These are phyloP conservation scores for Lampropteryx suffumata DNA, from an alignment of 2,888 invertebrate genomes.

Conservation along the genomic window DNA sequence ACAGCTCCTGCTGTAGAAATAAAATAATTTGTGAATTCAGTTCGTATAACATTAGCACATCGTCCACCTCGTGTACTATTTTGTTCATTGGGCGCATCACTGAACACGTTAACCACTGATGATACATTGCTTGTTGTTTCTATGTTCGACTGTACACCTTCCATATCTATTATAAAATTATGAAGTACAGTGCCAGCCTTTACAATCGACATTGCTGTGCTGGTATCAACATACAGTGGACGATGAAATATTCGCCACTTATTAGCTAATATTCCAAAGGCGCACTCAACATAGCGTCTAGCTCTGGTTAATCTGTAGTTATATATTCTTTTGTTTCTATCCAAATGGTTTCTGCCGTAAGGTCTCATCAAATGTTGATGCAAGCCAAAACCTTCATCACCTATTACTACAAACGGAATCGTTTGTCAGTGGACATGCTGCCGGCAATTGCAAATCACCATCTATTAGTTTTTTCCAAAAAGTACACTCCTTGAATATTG, in stretches of 20 bases:
- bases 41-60: slow-evolving; percentile 31
- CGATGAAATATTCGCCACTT: slow-evolving; percentile 52
- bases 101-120: slow-evolving; percentile 31
- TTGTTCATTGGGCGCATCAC: slow-evolving; percentile 28
- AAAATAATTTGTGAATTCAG: slow-evolving; percentile 32
- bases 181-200: slow-evolving; percentile 40
- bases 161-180: slow-evolving; percentile 30
- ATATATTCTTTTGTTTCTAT: slow-evolving; percentile 29
- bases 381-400: slow-evolving; percentile 29
- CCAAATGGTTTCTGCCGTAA: slow-evolving; percentile 28
- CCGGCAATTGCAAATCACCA: slow-evolving; percentile 23
- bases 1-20: slow-evolving; percentile 30
- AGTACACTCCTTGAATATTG: slow-evolving; percentile 34
- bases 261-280: slow-evolving; percentile 36
- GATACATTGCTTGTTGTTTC: slow-evolving; percentile 31
- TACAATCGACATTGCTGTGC: slow-evolving; percentile 39
- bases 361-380: slow-evolving; percentile 28
- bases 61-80: slow-evolving; percentile 32
- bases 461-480: slow-evolving; percentile 37
- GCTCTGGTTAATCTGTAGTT: slow-evolving; percentile 36
- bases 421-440: slow-evolving; percentile 28
- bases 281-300: slow-evolving; percentile 33
- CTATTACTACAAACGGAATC: slow-evolving; percentile 25
- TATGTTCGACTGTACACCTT: slow-evolving; percentile 14
- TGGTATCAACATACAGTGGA: slow-evolving; percentile 38